phyloP scores from a whole-genome alignment of 2,113 vertebrate species.

The Prochilodus magdalenae region DNA sequence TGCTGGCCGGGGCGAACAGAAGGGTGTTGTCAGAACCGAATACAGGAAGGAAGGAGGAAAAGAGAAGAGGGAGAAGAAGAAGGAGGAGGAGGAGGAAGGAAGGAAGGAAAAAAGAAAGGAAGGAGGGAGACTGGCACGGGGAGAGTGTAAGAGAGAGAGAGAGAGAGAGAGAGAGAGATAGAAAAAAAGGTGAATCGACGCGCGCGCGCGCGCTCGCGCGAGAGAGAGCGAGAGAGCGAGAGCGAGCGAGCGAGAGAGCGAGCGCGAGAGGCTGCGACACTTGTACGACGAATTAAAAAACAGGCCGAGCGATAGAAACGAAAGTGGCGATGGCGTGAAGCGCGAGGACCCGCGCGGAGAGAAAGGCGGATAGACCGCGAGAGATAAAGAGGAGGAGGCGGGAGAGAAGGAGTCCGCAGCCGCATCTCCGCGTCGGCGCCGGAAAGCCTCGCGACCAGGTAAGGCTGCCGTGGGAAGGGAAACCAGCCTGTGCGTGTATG shows the following conservation, averaged over 20 bases:
- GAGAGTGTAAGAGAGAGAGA: not conserved
- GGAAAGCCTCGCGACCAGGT: slow-evolving; percentile 66
- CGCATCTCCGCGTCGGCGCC: slow-evolving; percentile 49
- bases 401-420: slow-evolving; percentile 59
- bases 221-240: not conserved
- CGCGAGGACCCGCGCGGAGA: not conserved
- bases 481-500: no score
- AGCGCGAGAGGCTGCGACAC: no score
- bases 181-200: not conserved
- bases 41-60: not conserved
- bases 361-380: not conserved
- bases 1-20: slow-evolving; percentile 5
- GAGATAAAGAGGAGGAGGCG: slow-evolving; percentile 68
- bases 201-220: not conserved
- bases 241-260: no score
- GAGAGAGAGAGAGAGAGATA: no score
- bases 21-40: slow-evolving; percentile 39
- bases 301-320: not conserved
- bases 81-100: no score
- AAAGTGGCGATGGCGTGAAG: not conserved
- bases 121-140: not conserved
- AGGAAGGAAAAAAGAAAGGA: not conserved
- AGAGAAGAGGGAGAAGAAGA: not conserved
- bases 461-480: slow-evolving; percentile 46
- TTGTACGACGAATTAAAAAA: not conserved